A percentile compares a stretch with the other conserved stretches of the same genome.
These are phyloP conservation scores for Turritopsis dohrnii DNA, from an alignment of 30 jellyfish, hydroid and myxozoan species.

Conservation along the genomic window DNA sequence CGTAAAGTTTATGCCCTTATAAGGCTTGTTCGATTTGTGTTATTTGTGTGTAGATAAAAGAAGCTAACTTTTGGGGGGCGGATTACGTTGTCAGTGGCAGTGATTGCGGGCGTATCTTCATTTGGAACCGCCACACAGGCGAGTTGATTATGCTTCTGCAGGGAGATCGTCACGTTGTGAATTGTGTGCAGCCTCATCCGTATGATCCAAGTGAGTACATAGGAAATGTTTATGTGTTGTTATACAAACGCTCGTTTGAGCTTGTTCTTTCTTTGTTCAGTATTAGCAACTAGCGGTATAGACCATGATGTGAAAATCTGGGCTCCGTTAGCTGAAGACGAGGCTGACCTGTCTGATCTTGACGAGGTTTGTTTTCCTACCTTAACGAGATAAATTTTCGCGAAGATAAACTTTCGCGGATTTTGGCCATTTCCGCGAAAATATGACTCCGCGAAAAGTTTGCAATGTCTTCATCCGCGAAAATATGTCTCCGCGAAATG, in stretches of 20 bases:
- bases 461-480: too few species aligned
- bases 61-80: slow-evolving; percentile 89
- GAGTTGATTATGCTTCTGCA: slow-evolving; percentile 44
- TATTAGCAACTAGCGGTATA: slow-evolving; percentile 84
- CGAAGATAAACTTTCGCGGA: too few species aligned
- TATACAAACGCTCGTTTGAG: too few species aligned
- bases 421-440: too few species aligned
- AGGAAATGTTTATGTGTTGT: too few species aligned
- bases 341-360: slow-evolving; percentile 26
- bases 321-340: slow-evolving; percentile 61
- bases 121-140: slow-evolving; percentile 75
- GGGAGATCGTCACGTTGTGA: slow-evolving; percentile 84
- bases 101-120: slow-evolving; percentile 84
- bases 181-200: slow-evolving; percentile 89
- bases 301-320: slow-evolving; percentile 70
- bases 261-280: too few species aligned
- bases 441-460: too few species aligned
- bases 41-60: slow-evolving; percentile 45
- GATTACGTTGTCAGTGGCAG: slow-evolving; percentile 73
- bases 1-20: too few species aligned
- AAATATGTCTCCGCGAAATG: too few species aligned
- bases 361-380: slow-evolving; percentile 83
- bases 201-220: slow-evolving; percentile 60
- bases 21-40: background rate
- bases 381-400: too few species aligned